These are phyloP conservation scores for Lepilemur septentrionalis DNA, from an alignment of 2,797 vertebrate genomes.

Conservation along the genomic window DNA sequence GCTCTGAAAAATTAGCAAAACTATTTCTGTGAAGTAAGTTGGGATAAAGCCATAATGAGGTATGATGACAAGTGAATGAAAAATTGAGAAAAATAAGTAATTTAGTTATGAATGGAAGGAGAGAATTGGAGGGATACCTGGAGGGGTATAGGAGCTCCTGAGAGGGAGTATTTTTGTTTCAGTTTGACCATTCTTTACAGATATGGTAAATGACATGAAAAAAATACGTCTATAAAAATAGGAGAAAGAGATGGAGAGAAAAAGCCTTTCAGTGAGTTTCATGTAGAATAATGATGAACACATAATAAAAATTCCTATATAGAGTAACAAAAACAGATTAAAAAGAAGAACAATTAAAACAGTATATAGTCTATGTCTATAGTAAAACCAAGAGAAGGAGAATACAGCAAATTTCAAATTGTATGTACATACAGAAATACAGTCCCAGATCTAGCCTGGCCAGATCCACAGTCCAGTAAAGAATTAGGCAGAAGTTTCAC, in stretches of 20 bases:
- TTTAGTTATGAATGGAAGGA: not conserved
- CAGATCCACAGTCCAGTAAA: not conserved
- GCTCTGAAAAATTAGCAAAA: not conserved
- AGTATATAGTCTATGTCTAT: not conserved
- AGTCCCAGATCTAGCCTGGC: not conserved
- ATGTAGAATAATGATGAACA: not conserved
- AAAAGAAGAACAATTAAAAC: not conserved
- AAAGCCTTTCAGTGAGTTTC: not conserved
- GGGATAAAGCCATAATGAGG: not conserved
- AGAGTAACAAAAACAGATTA: not conserved
- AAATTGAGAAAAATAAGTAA: not conserved
- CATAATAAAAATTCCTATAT: not conserved
- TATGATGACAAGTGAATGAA: not conserved
- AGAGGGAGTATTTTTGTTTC: not conserved
- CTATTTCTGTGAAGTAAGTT: not conserved
- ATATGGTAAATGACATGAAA: not conserved
- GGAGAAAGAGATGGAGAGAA: not conserved
- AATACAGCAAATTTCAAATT: not conserved
- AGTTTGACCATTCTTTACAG: not conserved
- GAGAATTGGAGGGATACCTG: not conserved
- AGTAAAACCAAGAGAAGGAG: not conserved
- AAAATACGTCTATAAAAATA: not conserved
- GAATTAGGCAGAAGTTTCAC: not conserved
- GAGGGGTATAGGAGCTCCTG: rapidly evolving
- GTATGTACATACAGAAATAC: not conserved